Evolutionary conservation across 2,888 invertebrate genomes (phyloP).

Genomic region (Conchocele bisecta): DNA sequence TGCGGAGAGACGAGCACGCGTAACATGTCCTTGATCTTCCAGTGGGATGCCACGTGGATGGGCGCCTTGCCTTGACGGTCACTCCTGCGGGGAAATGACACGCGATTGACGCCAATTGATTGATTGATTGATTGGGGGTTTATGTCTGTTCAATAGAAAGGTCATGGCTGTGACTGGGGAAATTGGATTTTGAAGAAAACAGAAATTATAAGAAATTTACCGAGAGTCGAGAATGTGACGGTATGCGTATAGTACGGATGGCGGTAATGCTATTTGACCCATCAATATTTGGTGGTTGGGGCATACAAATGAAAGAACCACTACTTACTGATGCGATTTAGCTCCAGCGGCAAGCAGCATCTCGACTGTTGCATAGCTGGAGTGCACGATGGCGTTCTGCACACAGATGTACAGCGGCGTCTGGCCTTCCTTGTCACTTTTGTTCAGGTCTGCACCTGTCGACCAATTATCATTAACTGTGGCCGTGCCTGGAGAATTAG

Average conservation of each 20-base stretch:
- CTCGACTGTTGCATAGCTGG: constrained; percentile 79
- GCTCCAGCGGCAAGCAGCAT: constrained; percentile 79
- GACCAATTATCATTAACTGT: no score
- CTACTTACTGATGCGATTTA: constrained; percentile 78
- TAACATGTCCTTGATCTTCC: constrained; percentile 81
- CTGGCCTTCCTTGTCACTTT: constrained; percentile 81
- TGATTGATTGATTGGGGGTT: no score
- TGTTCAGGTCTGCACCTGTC: constrained; percentile 82
- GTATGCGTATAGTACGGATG: no score
- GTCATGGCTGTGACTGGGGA: no score
- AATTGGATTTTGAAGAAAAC: no score
- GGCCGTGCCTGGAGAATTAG: no score
- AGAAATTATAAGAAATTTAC: no score
- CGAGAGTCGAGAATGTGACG: no score
- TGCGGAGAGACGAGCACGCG: constrained; percentile 74
- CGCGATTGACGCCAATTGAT: not conserved
- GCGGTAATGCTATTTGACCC: no score
- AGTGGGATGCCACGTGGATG: constrained; percentile 81
- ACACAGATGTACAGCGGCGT: constrained; percentile 83
- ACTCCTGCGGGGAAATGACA: constrained; percentile 62
- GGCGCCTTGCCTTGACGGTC: constrained; percentile 80
- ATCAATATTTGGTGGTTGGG: no score
- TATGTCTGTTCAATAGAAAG: no score
- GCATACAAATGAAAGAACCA: no score
- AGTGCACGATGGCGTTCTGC: constrained; percentile 83